Percentiles rank a stretch among this genome's conserved stretches.
Evolutionary conservation across 2,888 invertebrate species (phyloP).

Genomic region (Ectemnius cavifrons): DNA sequence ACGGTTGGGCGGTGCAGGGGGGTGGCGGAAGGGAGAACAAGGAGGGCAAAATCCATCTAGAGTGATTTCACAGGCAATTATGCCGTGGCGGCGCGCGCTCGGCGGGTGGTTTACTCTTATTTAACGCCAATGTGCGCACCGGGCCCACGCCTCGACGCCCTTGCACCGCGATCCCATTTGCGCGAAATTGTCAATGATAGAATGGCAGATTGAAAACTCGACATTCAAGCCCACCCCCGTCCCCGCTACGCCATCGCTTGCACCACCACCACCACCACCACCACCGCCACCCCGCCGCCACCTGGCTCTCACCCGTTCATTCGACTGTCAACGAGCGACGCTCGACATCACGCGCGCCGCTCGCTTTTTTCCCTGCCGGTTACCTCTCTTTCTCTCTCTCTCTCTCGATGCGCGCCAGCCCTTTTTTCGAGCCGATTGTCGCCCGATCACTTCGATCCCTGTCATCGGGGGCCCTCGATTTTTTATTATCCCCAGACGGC

Average conservation of each 20-base stretch:
- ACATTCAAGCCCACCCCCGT: slow-evolving; percentile 57
- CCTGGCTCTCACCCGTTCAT: neutral
- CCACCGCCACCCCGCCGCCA: neutral
- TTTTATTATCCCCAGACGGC: too few species aligned
- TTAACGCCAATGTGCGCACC: slow-evolving; percentile 84
- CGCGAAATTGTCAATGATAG: slow-evolving; percentile 77
- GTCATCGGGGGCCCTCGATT: too few species aligned
- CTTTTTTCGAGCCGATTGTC: too few species aligned
- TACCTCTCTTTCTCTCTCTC: neutral
- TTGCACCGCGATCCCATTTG: slow-evolving; percentile 78
- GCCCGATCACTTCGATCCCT: too few species aligned
- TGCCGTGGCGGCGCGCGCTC: slow-evolving; percentile 54
- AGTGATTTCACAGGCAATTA: slow-evolving; percentile 76
- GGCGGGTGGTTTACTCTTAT: slow-evolving; percentile 79
- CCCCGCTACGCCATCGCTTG: slow-evolving; percentile 22
- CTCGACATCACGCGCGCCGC: too few species aligned
- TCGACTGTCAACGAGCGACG: neutral
- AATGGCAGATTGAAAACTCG: slow-evolving; percentile 75
- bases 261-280: neutral
- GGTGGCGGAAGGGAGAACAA: slow-evolving; percentile 64
- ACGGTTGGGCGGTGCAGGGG: slow-evolving; percentile 31
- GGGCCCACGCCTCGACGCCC: slow-evolving; percentile 81
- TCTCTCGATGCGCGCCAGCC: neutral
- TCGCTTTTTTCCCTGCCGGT: neutral
- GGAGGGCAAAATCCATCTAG: slow-evolving; percentile 72